Conservation (phyloP, 2,113 vertebrate species). For the Ardeotis arabs region DNA sequence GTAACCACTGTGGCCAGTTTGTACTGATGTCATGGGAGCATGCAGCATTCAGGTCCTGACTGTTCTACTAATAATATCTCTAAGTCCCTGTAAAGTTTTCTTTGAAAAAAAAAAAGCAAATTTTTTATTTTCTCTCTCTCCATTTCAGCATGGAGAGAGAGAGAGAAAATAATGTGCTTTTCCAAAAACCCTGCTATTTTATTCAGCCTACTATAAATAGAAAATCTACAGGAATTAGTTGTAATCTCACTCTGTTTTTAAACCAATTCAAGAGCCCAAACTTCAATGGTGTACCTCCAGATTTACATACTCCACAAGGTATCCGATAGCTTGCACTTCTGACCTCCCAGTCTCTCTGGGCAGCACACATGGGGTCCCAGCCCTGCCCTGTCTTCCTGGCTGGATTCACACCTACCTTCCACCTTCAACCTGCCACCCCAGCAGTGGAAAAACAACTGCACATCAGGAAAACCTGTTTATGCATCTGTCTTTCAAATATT, state of each 20-base stretch:
- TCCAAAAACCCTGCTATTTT: background rate
- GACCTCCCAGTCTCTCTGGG: background rate
- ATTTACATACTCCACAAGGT: background rate
- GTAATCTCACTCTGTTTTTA: background rate
- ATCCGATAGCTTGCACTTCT: fast-evolving
- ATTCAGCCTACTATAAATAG: background rate
- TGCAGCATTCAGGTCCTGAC: background rate
- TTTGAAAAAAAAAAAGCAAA: background rate
- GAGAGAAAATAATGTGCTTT: background rate
- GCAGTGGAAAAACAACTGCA: background rate
- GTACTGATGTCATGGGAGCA: background rate
- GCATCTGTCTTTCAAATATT: background rate
- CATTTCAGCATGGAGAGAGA: background rate
- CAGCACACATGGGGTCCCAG: fast-evolving
- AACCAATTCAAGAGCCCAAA: background rate
- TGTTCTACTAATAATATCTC: background rate
- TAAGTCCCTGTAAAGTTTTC: background rate
- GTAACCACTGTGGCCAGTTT: background rate
- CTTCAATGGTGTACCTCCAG: background rate
- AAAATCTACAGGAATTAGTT: background rate
- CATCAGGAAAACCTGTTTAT: background rate
- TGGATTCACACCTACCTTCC: background rate
- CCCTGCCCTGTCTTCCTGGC: background rate
- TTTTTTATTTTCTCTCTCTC: too few species aligned
- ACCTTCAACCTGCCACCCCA: background rate